Percentiles rank a stretch among this genome's conserved stretches.
phyloP scores from a whole-genome alignment of 2,797 vertebrate genomes.

The Danio kyathit region DNA sequence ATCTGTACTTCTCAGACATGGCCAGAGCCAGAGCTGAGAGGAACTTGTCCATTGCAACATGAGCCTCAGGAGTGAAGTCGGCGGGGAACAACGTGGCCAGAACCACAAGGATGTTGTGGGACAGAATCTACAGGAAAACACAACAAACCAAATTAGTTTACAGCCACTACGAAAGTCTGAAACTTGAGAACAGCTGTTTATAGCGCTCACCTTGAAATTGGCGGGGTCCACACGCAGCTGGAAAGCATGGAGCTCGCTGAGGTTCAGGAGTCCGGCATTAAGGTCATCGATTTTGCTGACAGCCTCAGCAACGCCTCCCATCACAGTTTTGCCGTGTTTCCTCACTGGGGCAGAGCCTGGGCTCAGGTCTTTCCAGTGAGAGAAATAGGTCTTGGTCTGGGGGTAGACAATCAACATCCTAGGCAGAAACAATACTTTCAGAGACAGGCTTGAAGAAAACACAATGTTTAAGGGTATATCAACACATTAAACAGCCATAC shows the following conservation, averaged over 20 bases:
- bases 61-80: slow-evolving; percentile 75
- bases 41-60: slow-evolving; percentile 88
- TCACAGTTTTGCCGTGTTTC: slow-evolving; percentile 75
- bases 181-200: not conserved
- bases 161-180: no score
- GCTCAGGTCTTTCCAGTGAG: slow-evolving; percentile 75
- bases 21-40: slow-evolving; percentile 67
- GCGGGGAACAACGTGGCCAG: slow-evolving; percentile 70
- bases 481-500: slow-evolving; percentile 62
- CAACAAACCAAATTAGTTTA: not conserved
- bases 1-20: slow-evolving; percentile 87
- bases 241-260: slow-evolving; percentile 82
- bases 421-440: slow-evolving; percentile 5
- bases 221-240: slow-evolving; percentile 79
- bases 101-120: slow-evolving; percentile 82
- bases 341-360: slow-evolving; percentile 69
- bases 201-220: slow-evolving; percentile 80
- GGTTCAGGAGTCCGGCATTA: slow-evolving; percentile 64
- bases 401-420: slow-evolving; percentile 81
- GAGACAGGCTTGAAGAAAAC: not conserved
- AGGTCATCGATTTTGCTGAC: slow-evolving; percentile 78
- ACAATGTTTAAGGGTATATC: not conserved
- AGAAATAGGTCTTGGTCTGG: slow-evolving; percentile 85
- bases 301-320: slow-evolving; percentile 68
- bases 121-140: slow-evolving; percentile 76